Evolutionary conservation across 30 jellyfish, hydroid and myxozoan genomes (phyloP).

Genomic region (Hydractinia symbiolongicarpus): DNA sequence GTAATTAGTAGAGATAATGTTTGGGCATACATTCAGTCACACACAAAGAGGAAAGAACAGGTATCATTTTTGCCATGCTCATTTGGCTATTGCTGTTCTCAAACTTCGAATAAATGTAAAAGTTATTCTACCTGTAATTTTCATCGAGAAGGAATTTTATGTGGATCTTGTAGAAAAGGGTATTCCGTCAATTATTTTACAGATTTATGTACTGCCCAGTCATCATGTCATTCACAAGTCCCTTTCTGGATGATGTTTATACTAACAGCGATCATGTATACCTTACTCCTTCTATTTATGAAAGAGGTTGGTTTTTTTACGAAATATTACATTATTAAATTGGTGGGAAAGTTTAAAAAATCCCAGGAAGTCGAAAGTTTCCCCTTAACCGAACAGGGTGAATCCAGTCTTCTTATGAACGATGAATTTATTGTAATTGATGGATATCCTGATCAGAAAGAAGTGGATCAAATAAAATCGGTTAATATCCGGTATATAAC

Average conservation of each 20-base stretch:
- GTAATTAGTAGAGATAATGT: constrained; percentile 12
- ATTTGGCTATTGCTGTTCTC: constrained; percentile 31
- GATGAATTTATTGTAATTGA: neutral
- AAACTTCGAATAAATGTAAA: constrained; percentile 19
- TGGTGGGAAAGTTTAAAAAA: neutral
- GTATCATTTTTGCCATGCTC: constrained; percentile 18
- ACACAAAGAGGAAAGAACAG: neutral
- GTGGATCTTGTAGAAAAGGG: constrained; percentile 36
- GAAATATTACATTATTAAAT: neutral
- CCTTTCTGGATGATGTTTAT: constrained; percentile 29
- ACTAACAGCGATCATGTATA: neutral
- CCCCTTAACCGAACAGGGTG: neutral
- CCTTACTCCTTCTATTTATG: neutral
- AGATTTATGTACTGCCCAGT: constrained; percentile 14
- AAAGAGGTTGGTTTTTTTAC: neutral
- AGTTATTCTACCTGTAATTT: constrained; percentile 20
- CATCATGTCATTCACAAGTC: neutral
- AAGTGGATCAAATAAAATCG: neutral
- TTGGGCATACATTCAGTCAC: constrained; percentile 34
- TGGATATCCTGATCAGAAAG: neutral
- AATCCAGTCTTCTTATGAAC: neutral
- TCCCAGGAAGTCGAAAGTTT: neutral
- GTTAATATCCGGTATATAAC: neutral
- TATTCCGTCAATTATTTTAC: constrained; percentile 28
- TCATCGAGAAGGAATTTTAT: constrained; percentile 17